phyloP scores from a whole-genome alignment of 2,888 invertebrate genomes.

The Sinohyriopsis cumingii region DNA sequence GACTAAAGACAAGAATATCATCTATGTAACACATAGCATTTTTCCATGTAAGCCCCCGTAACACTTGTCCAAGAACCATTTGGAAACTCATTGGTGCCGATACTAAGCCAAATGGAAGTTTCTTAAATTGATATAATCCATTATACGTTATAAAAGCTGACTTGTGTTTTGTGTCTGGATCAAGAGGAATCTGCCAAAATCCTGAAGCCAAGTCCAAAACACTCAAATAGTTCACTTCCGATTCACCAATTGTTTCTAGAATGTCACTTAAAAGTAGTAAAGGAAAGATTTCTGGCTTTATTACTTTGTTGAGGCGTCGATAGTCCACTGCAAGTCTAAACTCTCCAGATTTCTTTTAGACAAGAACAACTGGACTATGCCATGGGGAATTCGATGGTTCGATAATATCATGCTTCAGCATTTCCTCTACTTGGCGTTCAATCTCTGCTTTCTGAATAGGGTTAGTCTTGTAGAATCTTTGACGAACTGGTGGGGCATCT shows the following conservation, averaged over 20 bases:
- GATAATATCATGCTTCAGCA: constrained; percentile 19
- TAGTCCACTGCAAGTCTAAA: constrained; percentile 30
- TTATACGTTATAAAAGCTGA: constrained; percentile 29
- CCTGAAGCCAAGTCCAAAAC: constrained; percentile 15
- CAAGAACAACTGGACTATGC: constrained; percentile 17
- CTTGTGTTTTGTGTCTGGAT: constrained; percentile 19
- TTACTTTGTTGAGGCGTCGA: constrained; percentile 20
- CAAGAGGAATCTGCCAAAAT: constrained; percentile 29
- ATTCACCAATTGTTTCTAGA: constrained; percentile 17
- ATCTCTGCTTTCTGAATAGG: too few species aligned
- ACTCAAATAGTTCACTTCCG: constrained; percentile 11
- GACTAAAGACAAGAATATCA: constrained; percentile 36
- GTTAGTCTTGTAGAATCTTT: too few species aligned
- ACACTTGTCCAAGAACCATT: constrained; percentile 22
- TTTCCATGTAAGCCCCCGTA: constrained; percentile 36
- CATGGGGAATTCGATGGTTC: constrained; percentile 24
- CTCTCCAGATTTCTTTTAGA: constrained; percentile 12
- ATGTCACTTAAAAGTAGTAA: constrained; percentile 21
- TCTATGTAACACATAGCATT: constrained; percentile 38
- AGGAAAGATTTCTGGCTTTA: constrained; percentile 11
- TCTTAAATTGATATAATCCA: constrained; percentile 27
- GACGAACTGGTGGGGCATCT: too few species aligned
- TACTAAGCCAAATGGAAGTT: constrained; percentile 38
- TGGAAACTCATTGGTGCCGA: constrained; percentile 36
- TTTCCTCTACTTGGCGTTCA: constrained; percentile 9